phyloP scores from a whole-genome alignment of 2,797 vertebrate species.

The Pangasius macronema region DNA sequence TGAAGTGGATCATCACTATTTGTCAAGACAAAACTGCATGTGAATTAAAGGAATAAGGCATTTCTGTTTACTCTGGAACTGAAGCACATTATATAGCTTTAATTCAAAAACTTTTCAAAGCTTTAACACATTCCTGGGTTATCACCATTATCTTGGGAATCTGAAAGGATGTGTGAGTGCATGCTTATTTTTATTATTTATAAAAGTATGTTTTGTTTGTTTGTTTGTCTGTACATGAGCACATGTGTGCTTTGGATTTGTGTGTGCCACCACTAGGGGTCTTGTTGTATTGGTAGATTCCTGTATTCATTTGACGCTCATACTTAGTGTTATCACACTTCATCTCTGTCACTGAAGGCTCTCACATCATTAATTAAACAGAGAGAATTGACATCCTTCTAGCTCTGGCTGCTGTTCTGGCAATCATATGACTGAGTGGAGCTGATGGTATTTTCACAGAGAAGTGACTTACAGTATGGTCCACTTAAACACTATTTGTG shows the following conservation, averaged over 20 bases:
- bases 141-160: background rate
- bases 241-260: background rate
- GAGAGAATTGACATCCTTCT: conserved; percentile 5
- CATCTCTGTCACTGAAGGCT: conserved; percentile 37
- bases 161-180: background rate
- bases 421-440: conserved; percentile 1
- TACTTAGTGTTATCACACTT: conserved; percentile 40
- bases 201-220: background rate
- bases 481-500: background rate
- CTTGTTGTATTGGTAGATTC: conserved; percentile 36
- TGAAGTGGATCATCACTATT: background rate
- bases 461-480: background rate
- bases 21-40: background rate
- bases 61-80: conserved; percentile 2
- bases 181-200: background rate
- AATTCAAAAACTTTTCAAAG: background rate
- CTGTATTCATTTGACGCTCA: conserved; percentile 39
- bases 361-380: conserved; percentile 45
- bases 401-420: conserved; percentile 1
- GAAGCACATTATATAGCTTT: background rate
- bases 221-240: conserved; percentile 1
- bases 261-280: conserved; percentile 33
- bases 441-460: conserved; percentile 12
- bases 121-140: background rate
- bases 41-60: background rate